Evolutionary conservation across 53 echinoderm and acorn worm species (phyloP).

Genomic region (Hippasteria phrygiana): DNA sequence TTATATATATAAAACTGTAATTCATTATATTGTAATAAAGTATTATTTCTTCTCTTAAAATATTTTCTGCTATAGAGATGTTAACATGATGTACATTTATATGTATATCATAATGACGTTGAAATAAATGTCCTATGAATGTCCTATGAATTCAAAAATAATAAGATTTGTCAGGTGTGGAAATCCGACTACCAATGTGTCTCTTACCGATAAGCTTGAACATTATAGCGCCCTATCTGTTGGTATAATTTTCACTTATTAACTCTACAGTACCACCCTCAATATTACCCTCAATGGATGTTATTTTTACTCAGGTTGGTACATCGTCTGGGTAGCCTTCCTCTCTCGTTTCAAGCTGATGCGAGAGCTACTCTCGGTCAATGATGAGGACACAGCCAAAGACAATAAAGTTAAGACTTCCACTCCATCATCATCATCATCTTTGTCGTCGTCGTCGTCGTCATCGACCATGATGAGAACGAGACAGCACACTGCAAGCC

Average conservation of each 20-base stretch:
- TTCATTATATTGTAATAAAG: too few relatives aligned
- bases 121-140: too few relatives aligned
- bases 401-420: background rate
- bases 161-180: background rate
- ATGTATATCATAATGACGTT: too few relatives aligned
- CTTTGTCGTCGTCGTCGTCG: background rate
- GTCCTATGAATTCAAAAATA: too few relatives aligned
- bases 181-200: background rate
- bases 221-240: background rate
- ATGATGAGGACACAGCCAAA: conserved; percentile 62
- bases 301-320: conserved; percentile 84
- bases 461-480: background rate
- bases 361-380: conserved; percentile 83
- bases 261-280: too few relatives aligned
- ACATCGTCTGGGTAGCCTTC: conserved; percentile 95
- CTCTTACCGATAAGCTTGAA: background rate
- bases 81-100: too few relatives aligned
- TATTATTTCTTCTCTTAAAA: too few relatives aligned
- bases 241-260: background rate
- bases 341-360: conserved; percentile 94
- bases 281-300: too few relatives aligned
- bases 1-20: too few relatives aligned
- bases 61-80: too few relatives aligned
- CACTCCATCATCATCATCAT: background rate
- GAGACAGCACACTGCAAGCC: conserved; percentile 30